Evolutionary conservation across 2,113 vertebrate species (phyloP), one percentile per base, ranked within the genome.

Genomic region (Hypocryptadius cinnamomeus): DNA sequence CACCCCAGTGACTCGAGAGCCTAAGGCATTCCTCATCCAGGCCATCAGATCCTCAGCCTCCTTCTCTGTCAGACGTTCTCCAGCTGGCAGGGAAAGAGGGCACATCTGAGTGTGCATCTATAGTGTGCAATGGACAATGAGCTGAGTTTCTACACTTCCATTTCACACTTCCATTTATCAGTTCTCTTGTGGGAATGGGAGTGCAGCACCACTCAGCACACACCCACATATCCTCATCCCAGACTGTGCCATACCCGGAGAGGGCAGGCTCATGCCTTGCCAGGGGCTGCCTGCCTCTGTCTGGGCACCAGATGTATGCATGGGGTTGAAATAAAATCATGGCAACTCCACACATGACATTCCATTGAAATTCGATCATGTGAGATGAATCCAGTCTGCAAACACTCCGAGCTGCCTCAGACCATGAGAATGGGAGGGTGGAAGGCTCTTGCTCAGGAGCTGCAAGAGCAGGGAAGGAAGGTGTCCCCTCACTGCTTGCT

Each of bases 11-110:
- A 99, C 97, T 23, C 98, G 97, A 23, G 98, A 94, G 47, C 98
- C 98, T 66, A 99, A 97, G 2, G 90, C 95, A 30, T 99, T 99
- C 91, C 98, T 99, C 98, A 99, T 99, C 99, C 99, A 99, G 60
- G 99, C 98, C 93, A 99, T 97, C 57, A 99, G 98, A 88, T 99
- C 98, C 33, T 99, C 98, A 1, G 98, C 94, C 53, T 99, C 98
- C 82, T 98, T 96, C 95, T 98, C 98, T 0, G 98, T 97, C 81
- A 99, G 97, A 44, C 97, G 96, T 89, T 99, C 98, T 4, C 96
- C 95, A 40, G 97, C 99, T 99, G 92, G 17, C 45, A 59, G 56
- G 56, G 51, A 74, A 37, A 94, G 77, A 89, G 31, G 23, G 22
- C 72, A 69, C n/a, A 74, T 16, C 61, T 79, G 28, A 87, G 35